Base-by-base conservation (phyloP, 1,140 invertebrate genomes). In the Drosophila murphyi region DNA sequence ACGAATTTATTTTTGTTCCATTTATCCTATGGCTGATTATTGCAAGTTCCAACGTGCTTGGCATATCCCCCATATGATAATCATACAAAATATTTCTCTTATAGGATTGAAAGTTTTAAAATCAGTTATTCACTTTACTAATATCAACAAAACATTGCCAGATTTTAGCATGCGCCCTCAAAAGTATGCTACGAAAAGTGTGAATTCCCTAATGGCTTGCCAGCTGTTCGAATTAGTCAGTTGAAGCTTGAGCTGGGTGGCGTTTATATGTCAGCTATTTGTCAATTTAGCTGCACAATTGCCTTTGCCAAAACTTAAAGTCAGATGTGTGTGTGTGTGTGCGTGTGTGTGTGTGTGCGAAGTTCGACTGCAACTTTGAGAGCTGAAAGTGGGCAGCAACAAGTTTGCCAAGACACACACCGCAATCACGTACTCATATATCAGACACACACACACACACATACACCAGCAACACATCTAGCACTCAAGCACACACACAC, bases 391-490 rank as follows among this genome's bases (percentile, higher is more conserved):
- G 35, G 43, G 32, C 72, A 74, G 72, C 72, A 71, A 75, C 67
- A 75, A 75, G 72, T 75, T 71, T 57, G 60, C 59, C 60, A 71
- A 75, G 68, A 75, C 59, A 74, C 72, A 74, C 43, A 74, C 72
- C 72, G 60, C 72, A 74, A 74, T 71, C 72, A 75, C 68, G 72
- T 71, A 63, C 72, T 75, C 72, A 61, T 71, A 71, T 71, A 75
- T 70, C 72, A 75, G 57, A 43, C 65, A 43, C 56, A 69, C 54
- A 37, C 59, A 2, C 3, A 50, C 32, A 20, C 37, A 39, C 7
- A 7, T 37, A 41, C 7, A 7, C 7, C 3, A n/a, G 47, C n/a
- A 12, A 37, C 56, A 69, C 78, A 72, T 70, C 72, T 78, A 80
- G 6, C 37, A 41, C 65, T 32, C 37, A 54, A 39, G 52, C 37